Evolutionary conservation across 35 echinoderm and acorn worm genomes (phyloP).

Genomic region (Antedon bifida): DNA sequence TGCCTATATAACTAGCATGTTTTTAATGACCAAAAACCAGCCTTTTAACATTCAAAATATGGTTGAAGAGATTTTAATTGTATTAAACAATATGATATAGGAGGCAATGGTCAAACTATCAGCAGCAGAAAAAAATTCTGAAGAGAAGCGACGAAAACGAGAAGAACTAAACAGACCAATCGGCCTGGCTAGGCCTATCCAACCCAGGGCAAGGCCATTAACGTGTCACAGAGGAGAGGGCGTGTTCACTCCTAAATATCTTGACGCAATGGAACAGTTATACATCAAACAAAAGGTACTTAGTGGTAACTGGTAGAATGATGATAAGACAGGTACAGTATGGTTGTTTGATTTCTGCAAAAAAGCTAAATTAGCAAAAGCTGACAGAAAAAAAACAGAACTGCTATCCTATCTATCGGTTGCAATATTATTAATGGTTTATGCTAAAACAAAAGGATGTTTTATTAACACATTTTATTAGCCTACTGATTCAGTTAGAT

Average conservation of each 20-base stretch:
- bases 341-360: background rate
- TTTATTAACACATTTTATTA: too few relatives aligned
- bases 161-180: conserved; percentile 44
- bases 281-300: conserved; percentile 1
- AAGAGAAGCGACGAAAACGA: conserved; percentile 23
- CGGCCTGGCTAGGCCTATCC: conserved; percentile 58
- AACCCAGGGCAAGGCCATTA: conserved; percentile 45
- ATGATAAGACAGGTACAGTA: background rate
- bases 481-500: too few relatives aligned
- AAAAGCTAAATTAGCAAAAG: background rate
- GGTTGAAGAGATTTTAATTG: background rate
- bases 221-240: conserved; percentile 46
- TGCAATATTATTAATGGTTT: too few relatives aligned
- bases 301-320: background rate
- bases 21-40: too few relatives aligned
- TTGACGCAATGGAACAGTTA: background rate
- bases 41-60: too few relatives aligned
- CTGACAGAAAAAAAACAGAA: too few relatives aligned
- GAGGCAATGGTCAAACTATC: conserved; percentile 34
- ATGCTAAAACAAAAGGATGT: too few relatives aligned
- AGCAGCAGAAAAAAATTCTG: conserved; percentile 20
- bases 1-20: too few relatives aligned
- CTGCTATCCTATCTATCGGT: too few relatives aligned
- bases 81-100: background rate
- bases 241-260: conserved; percentile 20